Evolutionary conservation across 2,888 invertebrate species (phyloP).

Genomic region (Eupithecia exiguata): DNA sequence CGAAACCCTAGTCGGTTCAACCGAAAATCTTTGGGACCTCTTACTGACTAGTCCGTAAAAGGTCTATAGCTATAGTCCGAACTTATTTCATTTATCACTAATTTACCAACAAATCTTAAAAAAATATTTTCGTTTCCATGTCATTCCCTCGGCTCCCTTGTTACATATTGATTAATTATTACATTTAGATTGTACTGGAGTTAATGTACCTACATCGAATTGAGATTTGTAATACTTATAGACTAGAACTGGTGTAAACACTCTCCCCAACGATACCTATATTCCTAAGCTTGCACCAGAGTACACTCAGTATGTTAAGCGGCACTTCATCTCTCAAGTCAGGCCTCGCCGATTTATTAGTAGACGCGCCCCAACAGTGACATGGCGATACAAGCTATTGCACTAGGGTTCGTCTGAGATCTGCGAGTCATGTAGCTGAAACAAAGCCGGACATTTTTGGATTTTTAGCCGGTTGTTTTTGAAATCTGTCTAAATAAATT

Average conservation of each 20-base stretch:
- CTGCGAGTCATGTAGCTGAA: background rate
- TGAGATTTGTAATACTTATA: background rate
- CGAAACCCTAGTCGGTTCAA: too few relatives aligned
- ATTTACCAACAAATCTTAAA: too few relatives aligned
- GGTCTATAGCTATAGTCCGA: too few relatives aligned
- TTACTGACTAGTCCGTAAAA: too few relatives aligned
- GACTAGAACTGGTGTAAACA: slow-evolving; percentile 47
- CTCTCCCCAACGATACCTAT: slow-evolving; percentile 58
- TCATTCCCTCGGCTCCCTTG: too few relatives aligned
- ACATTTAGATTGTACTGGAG: too few relatives aligned
- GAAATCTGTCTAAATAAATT: background rate
- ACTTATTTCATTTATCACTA: too few relatives aligned
- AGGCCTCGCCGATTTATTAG: slow-evolving; percentile 76
- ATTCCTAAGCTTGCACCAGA: slow-evolving; percentile 72
- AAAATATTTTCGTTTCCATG: too few relatives aligned
- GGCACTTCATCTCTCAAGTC: slow-evolving; percentile 79
- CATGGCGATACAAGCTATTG: slow-evolving; percentile 46
- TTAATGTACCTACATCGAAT: too few relatives aligned
- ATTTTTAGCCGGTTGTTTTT: slow-evolving; percentile 7
- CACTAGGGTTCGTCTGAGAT: slow-evolving; percentile 16
- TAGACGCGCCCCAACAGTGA: slow-evolving; percentile 75
- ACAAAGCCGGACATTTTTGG: background rate
- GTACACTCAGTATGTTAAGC: slow-evolving; percentile 81
- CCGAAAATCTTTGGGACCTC: too few relatives aligned
- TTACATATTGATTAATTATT: too few relatives aligned